Base-by-base conservation (phyloP, 2,888 invertebrate species). In the Dryadula phaetusa region DNA sequence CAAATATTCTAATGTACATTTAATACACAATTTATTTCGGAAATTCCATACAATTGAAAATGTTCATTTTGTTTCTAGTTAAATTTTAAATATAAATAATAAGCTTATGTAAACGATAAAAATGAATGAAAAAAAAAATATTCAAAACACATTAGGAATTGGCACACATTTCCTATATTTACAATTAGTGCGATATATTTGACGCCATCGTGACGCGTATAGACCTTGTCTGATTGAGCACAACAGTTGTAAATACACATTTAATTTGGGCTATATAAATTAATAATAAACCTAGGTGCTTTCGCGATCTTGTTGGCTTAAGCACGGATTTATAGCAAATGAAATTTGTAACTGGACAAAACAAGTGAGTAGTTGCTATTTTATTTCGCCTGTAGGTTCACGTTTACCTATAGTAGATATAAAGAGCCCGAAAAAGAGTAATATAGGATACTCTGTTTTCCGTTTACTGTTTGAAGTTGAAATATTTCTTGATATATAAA, bases 131-230 rank as follows among this genome's bases (percentile, higher is more conserved):
- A 37, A 42, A 58, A 44, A 58, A 16, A 14, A 8, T 32, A 25
- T 44, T 28, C 18, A 18, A 28, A 58, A 28, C 12, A 44, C 42
- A 60, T 60, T 34, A 22, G 12, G 22, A 22, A 49, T 49, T 49
- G 47, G 37, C 49, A 63, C 28, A 28, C 12, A 25, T 62, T 63
- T 22, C 25, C 25, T 42, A 34, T 37, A 40, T 46, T 4, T 7
- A 3, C 46, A 14, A 49, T 49, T 49, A 16, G 49, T 28, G 28
- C 8, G 3, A 28, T 16, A 4, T 28, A 25, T 7, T 49, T 52
- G 49, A 28, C 28, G 28, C 28, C 28, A 28, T 52, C n/a, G 16
- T 52, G 10, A 28, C 28, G 10, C 8, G 25, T 49, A 2, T 25
- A 25, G 22, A 52, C 1, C n/a, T 6, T 28, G 28, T 49, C 12